These are phyloP conservation scores for Heliconius nattereri DNA, from an alignment of 1,140 invertebrate genomes.

Conservation along the genomic window DNA sequence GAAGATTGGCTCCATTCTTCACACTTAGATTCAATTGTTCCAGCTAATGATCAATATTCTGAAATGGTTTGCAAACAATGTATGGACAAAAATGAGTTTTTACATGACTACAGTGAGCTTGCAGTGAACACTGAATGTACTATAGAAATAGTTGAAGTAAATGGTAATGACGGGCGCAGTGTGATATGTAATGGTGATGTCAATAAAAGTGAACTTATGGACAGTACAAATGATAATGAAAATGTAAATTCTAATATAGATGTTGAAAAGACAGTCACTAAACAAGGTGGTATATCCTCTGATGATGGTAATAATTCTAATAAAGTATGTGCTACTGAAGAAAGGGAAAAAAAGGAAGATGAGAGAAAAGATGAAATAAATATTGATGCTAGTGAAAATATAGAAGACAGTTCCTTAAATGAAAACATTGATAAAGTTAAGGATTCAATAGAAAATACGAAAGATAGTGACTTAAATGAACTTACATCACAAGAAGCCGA, in stretches of 20 bases:
- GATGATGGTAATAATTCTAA: slow-evolving; percentile 7
- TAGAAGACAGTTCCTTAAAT: background rate
- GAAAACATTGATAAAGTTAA: background rate
- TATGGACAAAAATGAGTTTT: slow-evolving; percentile 88
- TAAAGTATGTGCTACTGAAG: background rate
- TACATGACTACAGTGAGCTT: slow-evolving; percentile 86
- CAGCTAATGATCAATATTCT: slow-evolving; percentile 84
- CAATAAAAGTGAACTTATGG: slow-evolving; percentile 15
- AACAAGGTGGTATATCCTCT: background rate
- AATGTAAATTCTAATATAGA: slow-evolving; percentile 17
- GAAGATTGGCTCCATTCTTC: slow-evolving; percentile 98
- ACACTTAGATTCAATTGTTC: slow-evolving; percentile 86
- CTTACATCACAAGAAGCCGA: background rate
- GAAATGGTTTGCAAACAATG: slow-evolving; percentile 91
- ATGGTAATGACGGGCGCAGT: slow-evolving; percentile 27
- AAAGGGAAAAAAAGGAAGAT: background rate
- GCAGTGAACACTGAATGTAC: slow-evolving; percentile 59
- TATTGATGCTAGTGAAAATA: background rate
- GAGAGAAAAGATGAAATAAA: slow-evolving; percentile 15
- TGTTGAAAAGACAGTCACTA: slow-evolving; percentile 20
- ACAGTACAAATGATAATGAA: slow-evolving; percentile 15
- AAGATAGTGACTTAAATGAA: background rate
- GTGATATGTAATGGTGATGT: slow-evolving; percentile 28
- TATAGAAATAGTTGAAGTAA: slow-evolving; percentile 36
- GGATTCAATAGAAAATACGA: background rate